Conservation (phyloP, 2,113 vertebrate genomes). For the Pedionomus torquatus region DNA sequence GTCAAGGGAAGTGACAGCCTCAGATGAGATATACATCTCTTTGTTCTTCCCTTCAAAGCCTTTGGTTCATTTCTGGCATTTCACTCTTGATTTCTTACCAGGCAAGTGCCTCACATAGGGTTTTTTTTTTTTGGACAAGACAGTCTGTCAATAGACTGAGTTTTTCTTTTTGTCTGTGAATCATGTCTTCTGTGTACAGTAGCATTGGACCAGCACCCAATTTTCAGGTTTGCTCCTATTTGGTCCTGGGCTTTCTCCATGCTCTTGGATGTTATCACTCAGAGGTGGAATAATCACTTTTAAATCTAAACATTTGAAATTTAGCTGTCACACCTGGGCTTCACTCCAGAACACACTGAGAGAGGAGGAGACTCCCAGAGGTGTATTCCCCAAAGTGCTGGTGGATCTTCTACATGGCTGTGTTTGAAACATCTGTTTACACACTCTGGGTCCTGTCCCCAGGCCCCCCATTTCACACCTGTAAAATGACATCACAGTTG, state of each 20-base stretch:
- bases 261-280: not conserved
- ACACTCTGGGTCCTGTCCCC: not conserved
- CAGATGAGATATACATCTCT: not conserved
- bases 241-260: not conserved
- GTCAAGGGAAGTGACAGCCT: not conserved
- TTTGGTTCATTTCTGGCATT: not conserved
- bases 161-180: not conserved
- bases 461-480: not conserved
- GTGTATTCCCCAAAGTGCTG: not conserved
- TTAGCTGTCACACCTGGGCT: not conserved
- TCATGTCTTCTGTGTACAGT: not conserved
- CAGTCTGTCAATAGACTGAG: not conserved
- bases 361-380: not conserved
- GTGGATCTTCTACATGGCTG: not conserved
- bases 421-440: accelerated
- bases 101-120: not conserved
- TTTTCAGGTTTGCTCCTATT: not conserved
- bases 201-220: not conserved
- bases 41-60: constrained; percentile 30
- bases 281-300: not conserved
- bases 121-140: not conserved
- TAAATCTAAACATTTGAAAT: not conserved
- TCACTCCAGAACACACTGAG: not conserved
- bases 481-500: not conserved
- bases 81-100: not conserved